A percentile compares a stretch with the other conserved stretches of the same genome.
phyloP scores from a whole-genome alignment of 1,140 invertebrate species.

The Chlorops oryzae region DNA sequence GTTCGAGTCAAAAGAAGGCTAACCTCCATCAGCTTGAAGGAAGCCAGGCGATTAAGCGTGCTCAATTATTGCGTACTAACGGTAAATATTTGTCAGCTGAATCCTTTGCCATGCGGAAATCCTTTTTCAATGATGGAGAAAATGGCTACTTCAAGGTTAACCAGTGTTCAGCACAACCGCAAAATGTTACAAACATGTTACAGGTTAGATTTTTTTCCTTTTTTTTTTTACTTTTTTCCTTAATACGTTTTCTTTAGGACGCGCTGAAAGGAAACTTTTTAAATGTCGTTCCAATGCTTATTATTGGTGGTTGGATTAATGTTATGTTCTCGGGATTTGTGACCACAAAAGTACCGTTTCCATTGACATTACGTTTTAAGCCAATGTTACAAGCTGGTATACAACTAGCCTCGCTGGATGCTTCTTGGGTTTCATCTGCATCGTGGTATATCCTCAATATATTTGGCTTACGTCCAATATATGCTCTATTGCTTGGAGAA shows the following conservation, averaged over 20 bases:
- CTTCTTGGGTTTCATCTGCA: neutral
- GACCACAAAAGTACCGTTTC: slow-evolving; percentile 51
- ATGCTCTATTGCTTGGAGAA: too few relatives aligned
- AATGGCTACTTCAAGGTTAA: neutral
- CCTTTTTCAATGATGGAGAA: slow-evolving; percentile 93
- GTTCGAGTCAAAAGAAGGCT: slow-evolving; percentile 89
- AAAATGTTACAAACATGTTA: neutral
- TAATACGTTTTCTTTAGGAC: slow-evolving; percentile 47
- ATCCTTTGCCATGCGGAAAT: slow-evolving; percentile 82
- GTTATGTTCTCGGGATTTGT: slow-evolving; percentile 89
- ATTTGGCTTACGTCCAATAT: neutral
- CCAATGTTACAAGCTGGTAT: neutral
- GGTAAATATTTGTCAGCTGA: slow-evolving; percentile 87
- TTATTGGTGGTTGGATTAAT: slow-evolving; percentile 87
- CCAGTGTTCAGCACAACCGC: neutral
- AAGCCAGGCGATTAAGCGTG: slow-evolving; percentile 89
- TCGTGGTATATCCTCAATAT: slow-evolving; percentile 1
- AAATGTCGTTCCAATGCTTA: slow-evolving; percentile 69
- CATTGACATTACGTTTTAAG: neutral
- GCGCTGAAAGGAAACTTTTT: slow-evolving; percentile 76
- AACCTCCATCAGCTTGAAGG: slow-evolving; percentile 89
- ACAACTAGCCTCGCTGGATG: neutral
- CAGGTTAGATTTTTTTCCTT: too few relatives aligned
- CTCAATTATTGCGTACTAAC: slow-evolving; percentile 86
- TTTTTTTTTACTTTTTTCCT: too few relatives aligned